Evolutionary conservation across 2,797 vertebrate species (phyloP).

Genomic region (Artibeus lituratus): DNA sequence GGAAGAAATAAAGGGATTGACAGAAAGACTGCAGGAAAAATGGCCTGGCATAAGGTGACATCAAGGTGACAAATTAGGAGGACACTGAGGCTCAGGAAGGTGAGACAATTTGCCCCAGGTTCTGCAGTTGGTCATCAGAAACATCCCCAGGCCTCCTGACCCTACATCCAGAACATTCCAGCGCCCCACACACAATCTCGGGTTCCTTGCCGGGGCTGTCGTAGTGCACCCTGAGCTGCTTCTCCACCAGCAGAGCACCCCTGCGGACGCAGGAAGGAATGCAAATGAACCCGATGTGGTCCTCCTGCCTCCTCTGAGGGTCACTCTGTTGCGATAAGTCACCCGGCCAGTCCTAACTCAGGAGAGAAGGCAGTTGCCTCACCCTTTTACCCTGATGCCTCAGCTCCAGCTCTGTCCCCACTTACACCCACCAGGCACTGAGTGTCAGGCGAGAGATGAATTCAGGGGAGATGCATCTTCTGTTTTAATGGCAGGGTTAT

Average conservation of each 20-base stretch:
- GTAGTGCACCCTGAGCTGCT: not conserved
- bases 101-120: not conserved
- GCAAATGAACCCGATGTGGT: not conserved
- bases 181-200: not conserved
- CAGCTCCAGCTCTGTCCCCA: not conserved
- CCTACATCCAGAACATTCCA: not conserved
- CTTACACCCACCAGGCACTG: not conserved
- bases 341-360: not conserved
- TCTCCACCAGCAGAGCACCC: rapidly evolving
- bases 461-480: not conserved
- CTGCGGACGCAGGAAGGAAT: not conserved
- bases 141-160: rapidly evolving
- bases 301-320: not conserved
- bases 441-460: not conserved
- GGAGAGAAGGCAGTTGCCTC: not conserved
- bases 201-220: not conserved
- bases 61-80: not conserved
- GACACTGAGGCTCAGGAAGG: not conserved
- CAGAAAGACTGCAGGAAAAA: not conserved
- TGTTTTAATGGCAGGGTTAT: not conserved
- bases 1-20: not conserved
- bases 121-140: not conserved
- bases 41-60: not conserved
- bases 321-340: not conserved
- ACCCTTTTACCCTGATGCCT: not conserved